Evolutionary conservation across 2,888 invertebrate species (phyloP), one percentile per base, ranked within the genome.

Genomic region (Hypomecis atomaria): DNA sequence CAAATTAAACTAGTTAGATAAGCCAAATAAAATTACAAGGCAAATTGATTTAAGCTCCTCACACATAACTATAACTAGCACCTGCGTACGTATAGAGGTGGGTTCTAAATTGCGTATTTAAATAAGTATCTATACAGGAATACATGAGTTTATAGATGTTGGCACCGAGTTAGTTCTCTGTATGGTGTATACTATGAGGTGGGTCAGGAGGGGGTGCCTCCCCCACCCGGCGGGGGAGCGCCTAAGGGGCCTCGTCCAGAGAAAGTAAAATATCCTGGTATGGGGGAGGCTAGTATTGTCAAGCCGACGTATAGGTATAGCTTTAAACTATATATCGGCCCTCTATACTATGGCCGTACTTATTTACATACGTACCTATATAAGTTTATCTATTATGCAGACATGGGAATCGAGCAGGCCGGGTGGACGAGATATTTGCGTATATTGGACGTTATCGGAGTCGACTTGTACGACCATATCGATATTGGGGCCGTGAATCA

Each of bases 211-310:
- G 79, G 71, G 79, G 77, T 71, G 62, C 78, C 68, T 74, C 71
- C 70, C 74, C 73, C 74, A 72, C 75, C 78, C 79, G 73, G 71
- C 70, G 77, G 81, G 84, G 74, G 85, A 79, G 84, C 83, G 90
- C 90, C 89, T 85, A 78, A 88, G 88, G 90, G 91, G 89, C 81
- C 86, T 83, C 90, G 92, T 89, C 91, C 91, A 92, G 92, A 89
- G 90, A 92, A 92, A 92, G 91, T 90, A 90, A 90, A 92, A 89
- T 91, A 90, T 90, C 90, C 91, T 90, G 90, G 90, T 88, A 84
- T 89, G 90, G 84, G 90, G 92, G 90, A 85, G 90, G 90, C 91
- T 90, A 92, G 90, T 89, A 92, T 91, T 92, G 92, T 92, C 92
- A 92, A 91, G 88, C 84, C 86, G 78, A 88, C 88, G 83, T 89